A percentile compares a stretch with the other conserved stretches of the same genome.
Conservation (phyloP, 2,113 vertebrate species). For the Ammodytes dubius region DNA sequence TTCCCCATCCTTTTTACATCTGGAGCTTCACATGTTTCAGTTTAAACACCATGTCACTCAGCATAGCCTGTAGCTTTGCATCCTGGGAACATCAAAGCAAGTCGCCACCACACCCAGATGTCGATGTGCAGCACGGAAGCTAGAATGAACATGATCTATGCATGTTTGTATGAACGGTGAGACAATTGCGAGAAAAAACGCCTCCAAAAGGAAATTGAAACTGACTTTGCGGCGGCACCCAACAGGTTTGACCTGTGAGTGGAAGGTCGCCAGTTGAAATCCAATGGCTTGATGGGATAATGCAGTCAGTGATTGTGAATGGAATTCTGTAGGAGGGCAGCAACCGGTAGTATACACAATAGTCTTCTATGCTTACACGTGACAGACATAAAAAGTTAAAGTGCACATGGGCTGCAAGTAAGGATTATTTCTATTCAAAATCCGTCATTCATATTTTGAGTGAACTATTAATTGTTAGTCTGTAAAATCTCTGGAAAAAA, state of each 20-base stretch:
- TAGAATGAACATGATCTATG: constrained; percentile 1
- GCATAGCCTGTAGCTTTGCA: constrained; percentile 24
- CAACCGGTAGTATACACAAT: too few relatives aligned
- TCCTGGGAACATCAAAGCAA: constrained; percentile 48
- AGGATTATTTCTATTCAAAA: neutral
- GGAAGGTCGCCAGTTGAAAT: constrained; percentile 27
- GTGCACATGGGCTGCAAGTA: neutral
- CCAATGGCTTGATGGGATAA: neutral
- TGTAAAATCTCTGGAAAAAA: neutral
- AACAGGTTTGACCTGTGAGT: neutral
- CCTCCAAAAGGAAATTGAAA: constrained; percentile 4
- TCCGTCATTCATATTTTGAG: neutral
- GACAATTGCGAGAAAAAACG: neutral
- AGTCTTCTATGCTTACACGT: neutral
- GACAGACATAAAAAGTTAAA: neutral
- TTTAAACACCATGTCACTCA: constrained; percentile 16
- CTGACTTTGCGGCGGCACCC: neutral
- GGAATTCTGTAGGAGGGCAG: neutral
- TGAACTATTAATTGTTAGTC: neutral
- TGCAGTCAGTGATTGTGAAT: neutral
- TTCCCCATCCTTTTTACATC: constrained; percentile 43
- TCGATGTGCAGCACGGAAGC: neutral
- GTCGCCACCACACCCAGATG: constrained; percentile 37
- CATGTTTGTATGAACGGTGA: constrained; percentile 1
- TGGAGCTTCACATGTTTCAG: constrained; percentile 51